These are phyloP conservation scores for Hippopotamus amphibius DNA, from an alignment of 2,113 vertebrate genomes.

Conservation along the genomic window DNA sequence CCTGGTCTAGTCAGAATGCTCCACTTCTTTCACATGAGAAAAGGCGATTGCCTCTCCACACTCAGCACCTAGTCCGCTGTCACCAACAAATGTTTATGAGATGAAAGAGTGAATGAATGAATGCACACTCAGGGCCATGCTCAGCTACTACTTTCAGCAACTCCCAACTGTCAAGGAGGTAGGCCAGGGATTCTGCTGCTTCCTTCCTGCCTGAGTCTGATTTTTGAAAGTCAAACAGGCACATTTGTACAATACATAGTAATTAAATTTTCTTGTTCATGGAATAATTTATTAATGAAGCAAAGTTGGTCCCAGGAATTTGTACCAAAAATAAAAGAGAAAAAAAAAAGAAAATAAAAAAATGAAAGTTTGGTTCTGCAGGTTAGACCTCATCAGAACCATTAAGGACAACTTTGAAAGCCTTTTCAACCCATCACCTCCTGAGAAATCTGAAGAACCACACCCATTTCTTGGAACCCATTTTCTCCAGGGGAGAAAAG, in stretches of 20 bases:
- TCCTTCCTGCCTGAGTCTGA: background rate
- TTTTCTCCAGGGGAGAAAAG: constrained; percentile 40
- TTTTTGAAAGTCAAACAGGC: background rate
- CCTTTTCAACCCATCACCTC: constrained; percentile 42
- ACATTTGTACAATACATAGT: background rate
- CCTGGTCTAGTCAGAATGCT: background rate
- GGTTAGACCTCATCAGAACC: constrained; percentile 54
- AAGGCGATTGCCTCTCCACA: background rate
- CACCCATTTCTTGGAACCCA: background rate
- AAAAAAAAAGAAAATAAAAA: background rate
- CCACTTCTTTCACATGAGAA: background rate
- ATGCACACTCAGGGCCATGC: too few species aligned
- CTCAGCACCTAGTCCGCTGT: background rate
- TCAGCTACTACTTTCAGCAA: background rate
- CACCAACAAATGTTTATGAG: background rate
- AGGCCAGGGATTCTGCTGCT: background rate
- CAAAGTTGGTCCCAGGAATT: constrained; percentile 62
- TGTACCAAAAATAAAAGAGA: constrained; percentile 7
- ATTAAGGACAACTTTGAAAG: constrained; percentile 54
- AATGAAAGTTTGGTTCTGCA: constrained; percentile 45
- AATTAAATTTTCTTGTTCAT: constrained; percentile 18
- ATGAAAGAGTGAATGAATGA: background rate
- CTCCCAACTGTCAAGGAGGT: background rate
- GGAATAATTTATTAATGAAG: constrained; percentile 80
- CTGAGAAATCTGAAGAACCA: background rate